phyloP scores from a whole-genome alignment of 1,140 invertebrate genomes.

The Lasioglossum albipes region DNA sequence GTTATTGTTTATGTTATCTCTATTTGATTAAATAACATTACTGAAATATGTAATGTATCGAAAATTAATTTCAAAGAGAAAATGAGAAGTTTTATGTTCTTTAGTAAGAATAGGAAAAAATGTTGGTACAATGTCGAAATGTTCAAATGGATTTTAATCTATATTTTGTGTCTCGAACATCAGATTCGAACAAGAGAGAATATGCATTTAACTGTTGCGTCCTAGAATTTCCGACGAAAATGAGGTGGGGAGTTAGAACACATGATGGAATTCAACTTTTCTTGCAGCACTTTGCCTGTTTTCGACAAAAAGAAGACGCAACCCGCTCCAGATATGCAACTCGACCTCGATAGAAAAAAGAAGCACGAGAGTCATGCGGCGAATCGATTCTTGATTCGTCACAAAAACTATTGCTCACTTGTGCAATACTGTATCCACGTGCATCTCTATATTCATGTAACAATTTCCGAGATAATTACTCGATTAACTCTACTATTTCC shows the following conservation, averaged over 20 bases:
- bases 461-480: too few relatives aligned
- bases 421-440: not conserved
- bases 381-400: slow-evolving; percentile 10
- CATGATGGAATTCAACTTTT: slow-evolving; percentile 5
- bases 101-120: too few relatives aligned
- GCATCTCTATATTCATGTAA: not conserved
- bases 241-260: not conserved
- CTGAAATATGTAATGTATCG: too few relatives aligned
- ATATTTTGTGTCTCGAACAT: too few relatives aligned
- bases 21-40: too few relatives aligned
- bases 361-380: slow-evolving; percentile 13
- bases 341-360: not conserved
- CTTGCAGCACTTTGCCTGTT: not conserved
- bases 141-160: too few relatives aligned
- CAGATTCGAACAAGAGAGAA: not conserved
- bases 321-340: slow-evolving; percentile 1
- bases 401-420: not conserved
- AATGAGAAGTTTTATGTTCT: too few relatives aligned
- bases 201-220: not conserved
- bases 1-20: too few relatives aligned
- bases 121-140: too few relatives aligned
- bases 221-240: not conserved
- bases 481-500: too few relatives aligned
- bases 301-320: not conserved
- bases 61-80: too few relatives aligned